Base-by-base conservation (phyloP, 2,113 vertebrate genomes). In the Pandion haliaetus region DNA sequence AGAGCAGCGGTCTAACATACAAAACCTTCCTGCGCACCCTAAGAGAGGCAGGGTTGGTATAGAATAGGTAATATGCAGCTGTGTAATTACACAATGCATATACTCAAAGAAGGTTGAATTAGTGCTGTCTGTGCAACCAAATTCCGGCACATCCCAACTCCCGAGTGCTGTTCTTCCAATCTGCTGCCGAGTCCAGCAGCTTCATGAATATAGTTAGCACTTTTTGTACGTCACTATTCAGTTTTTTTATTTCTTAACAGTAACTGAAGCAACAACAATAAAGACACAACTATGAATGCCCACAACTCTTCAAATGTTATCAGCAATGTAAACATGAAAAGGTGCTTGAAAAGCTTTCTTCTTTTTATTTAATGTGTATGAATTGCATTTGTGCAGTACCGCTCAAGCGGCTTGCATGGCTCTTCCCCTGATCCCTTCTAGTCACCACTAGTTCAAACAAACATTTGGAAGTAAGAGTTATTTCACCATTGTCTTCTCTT, bases 321-420 rank as follows among this genome's bases (percentile, higher is more conserved):
- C 31, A 73, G 12, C 23, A 81, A 70, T 6, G 12, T 44, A 91
- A 78, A 91, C 21, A 47, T 2, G 8, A 13, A 47, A 32, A 78
- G 38, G 28, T 59, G 67, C 25, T 50, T 59, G 18, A 93, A 91
- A 88, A 59, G 8, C 10, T 34, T 36, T 55, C 50, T 71, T 65
- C 15, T 45, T 85, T 67, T 86, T 31, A 45, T 74, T 73, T 74
- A 57, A 71, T 1, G 0, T 4, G 6, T 24, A 77, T 0, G 0
- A 55, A 67, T 66, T 80, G 65, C 24, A 73, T 83, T 50, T 63
- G 32, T n/a, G 24, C 36, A 74, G 8, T n/a, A 44, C 17, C 3
- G 8, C 44, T 66, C 47, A 90, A 40, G 24, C 50, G 52, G 58
- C 26, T 45, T 38, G n/a, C 20, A 28, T 3, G 2, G 38, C 15